Evolutionary conservation across 2,888 invertebrate species (phyloP), one percentile per base, ranked within the genome.

Genomic region (Anthophora plumipes): DNA sequence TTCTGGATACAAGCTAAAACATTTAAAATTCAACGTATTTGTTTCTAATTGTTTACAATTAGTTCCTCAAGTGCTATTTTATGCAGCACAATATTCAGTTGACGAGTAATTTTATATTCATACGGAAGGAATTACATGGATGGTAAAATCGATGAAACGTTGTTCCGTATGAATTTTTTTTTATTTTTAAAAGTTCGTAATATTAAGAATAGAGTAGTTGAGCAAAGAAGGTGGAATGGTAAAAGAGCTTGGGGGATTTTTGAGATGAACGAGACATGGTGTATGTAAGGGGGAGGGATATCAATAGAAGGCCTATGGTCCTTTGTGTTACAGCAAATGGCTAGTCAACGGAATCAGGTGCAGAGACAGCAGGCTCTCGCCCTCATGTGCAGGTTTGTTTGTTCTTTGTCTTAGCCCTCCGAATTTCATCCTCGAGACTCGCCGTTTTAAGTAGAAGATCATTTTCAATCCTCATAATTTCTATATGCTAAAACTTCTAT

Each of bases 331-430:
- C 95, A 97, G 95, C 97, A 97, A 95, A 96, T 97, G 96, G 97
- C 97, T 92, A 96, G 96, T 94, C 97, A 97, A 95, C 96, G 97
- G 94, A 97, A 97, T 92, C 97, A 97, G 94, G 97, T 97, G 94
- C 97, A 97, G 94, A 95, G 97, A 84, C 97, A 97, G 94, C 97
- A 97, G 95, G 97, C 97, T 91, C 95, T 97, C 92, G 97, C 97
- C 90, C 96, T 97, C 92, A 97, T 97, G 97, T 97, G 97, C 96
- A 96, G 97, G 97, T 97, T 92, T 93, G 93, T 92, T 93, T 89
- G 89, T 89, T 91, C 91, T 90, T 91, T 90, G 91, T 89, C 84
- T 90, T 91, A 90, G 83, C 80, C 75, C 69, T 88, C 73, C 72
- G 69, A 84, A 79, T 84, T 82, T 85, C 82, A 70, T 81, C 85